Evolutionary conservation across 2,888 invertebrate species (phyloP).

Genomic region (Oscheius onirici): DNA sequence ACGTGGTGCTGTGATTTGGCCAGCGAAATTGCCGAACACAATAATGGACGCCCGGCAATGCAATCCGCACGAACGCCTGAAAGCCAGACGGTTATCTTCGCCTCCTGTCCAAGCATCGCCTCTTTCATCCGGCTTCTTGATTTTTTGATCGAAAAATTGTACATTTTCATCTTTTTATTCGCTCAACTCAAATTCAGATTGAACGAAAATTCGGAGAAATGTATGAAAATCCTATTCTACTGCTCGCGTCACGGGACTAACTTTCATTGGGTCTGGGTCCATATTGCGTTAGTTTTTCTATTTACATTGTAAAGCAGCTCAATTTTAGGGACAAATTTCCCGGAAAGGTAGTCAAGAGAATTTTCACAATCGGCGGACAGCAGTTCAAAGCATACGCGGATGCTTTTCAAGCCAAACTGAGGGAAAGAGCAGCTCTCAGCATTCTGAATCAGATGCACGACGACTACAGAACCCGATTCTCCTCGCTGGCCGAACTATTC

Average conservation of each 20-base stretch:
- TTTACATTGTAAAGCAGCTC: neutral
- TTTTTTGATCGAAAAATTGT: conserved; percentile 25
- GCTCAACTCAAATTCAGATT: conserved; percentile 32
- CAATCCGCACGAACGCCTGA: conserved; percentile 27
- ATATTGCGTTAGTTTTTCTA: conserved; percentile 46
- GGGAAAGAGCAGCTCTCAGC: conserved; percentile 7
- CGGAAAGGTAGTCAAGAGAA: conserved; percentile 41
- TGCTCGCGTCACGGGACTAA: conserved; percentile 46
- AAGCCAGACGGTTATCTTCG: conserved; percentile 27
- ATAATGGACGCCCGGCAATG: conserved; percentile 44
- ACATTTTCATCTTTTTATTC: neutral
- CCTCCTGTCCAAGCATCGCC: conserved; percentile 35
- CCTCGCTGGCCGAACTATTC: conserved; percentile 47
- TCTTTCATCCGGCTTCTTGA: conserved; percentile 35
- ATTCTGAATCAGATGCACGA: conserved; percentile 36
- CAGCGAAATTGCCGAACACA: conserved; percentile 43
- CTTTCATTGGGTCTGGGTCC: conserved; percentile 57
- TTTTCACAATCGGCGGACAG: conserved; percentile 43
- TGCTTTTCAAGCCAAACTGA: conserved; percentile 22
- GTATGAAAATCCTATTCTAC: conserved; percentile 48
- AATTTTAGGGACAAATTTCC: conserved; percentile 43
- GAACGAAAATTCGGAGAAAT: conserved; percentile 34
- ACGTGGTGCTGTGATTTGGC: conserved; percentile 47
- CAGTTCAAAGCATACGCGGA: conserved; percentile 42
- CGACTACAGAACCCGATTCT: conserved; percentile 47